Base-by-base conservation (phyloP, 2,888 invertebrate species). In the Drepanosiphum platanoidis region DNA sequence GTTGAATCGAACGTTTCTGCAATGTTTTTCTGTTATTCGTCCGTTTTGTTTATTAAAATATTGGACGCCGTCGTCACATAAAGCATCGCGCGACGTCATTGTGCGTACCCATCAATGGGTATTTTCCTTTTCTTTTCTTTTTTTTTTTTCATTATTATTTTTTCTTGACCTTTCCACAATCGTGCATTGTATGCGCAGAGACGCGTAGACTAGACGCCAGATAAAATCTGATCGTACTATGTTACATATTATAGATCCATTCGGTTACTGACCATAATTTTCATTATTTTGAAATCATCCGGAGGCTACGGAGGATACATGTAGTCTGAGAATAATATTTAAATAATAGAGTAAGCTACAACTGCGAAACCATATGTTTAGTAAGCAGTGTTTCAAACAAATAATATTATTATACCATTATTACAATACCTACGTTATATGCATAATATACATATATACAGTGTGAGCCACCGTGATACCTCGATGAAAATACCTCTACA, bases 301-400 rank as follows among this genome's bases (percentile, higher is more conserved):
- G 30, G 72, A 61, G 82, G 82, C 61, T 72, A 79, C 15, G n/a
- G 32, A 27, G 7, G 52, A 52, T 52, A 34, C 27, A 22, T 64
- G 22, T 32, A 79, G 80, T 34, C 52, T 18, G 36, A 70, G 27
- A 61, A 39, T 78, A 52, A 83, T 74, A 42, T 83, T n/a, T 83
- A 83, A 83, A 83, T 83, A 83, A 83, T 74, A 83, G 83, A 74
- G 72, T 83, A 83, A 83, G 34, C 66, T 64, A 74, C 83, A 34
- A 46, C 42, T 61, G 61, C 61, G 27, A n/a, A 61, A 27, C 61
- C n/a, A 27, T 27, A 8, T 61, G n/a, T 52, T 4, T 52, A 52
- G 15, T 52, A 22, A 3, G 36, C 18, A 22, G 39, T 78, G 39
- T 78, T 30, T 64, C 30, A 64, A 64, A 78, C 61, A 22, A 52